Evolutionary conservation across 2,888 invertebrate species (phyloP).

Genomic region (Cephus rjabovi): DNA sequence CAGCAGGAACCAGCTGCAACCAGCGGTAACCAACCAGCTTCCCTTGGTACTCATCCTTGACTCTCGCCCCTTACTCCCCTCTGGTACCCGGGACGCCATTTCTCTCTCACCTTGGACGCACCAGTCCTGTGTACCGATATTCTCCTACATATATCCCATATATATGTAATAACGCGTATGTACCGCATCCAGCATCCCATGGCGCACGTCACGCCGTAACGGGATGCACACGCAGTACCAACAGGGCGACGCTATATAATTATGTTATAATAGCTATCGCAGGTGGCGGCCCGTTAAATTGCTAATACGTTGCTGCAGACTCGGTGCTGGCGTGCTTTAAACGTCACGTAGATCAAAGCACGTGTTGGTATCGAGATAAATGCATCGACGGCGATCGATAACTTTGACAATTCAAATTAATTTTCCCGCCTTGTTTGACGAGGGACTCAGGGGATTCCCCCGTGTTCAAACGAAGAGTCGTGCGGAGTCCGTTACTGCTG

Average conservation of each 20-base stretch:
- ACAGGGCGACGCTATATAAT: slow-evolving; percentile 41
- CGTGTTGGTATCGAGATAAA: background rate
- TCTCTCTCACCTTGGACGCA: no score
- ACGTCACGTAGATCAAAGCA: background rate
- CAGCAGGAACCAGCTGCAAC: no score
- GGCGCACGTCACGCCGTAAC: slow-evolving; percentile 8
- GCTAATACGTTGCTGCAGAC: slow-evolving; percentile 47
- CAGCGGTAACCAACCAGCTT: no score
- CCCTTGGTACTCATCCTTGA: background rate
- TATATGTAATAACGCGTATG: slow-evolving; percentile 2
- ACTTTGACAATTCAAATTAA: background rate
- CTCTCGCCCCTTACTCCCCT: background rate
- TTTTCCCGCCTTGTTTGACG: background rate
- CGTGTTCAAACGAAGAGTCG: background rate
- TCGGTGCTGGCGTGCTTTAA: background rate
- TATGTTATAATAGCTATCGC: slow-evolving; percentile 55
- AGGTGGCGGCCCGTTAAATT: slow-evolving; percentile 58
- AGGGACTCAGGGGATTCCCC: background rate
- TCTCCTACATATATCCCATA: background rate
- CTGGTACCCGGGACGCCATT: no score
- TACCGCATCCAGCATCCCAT: background rate
- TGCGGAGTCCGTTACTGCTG: background rate
- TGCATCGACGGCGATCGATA: background rate
- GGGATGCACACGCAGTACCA: slow-evolving; percentile 17
- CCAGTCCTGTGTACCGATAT: no score